Evolutionary conservation across 1,140 invertebrate genomes (phyloP).

Genomic region (Parasteatoda tepidariorum): DNA sequence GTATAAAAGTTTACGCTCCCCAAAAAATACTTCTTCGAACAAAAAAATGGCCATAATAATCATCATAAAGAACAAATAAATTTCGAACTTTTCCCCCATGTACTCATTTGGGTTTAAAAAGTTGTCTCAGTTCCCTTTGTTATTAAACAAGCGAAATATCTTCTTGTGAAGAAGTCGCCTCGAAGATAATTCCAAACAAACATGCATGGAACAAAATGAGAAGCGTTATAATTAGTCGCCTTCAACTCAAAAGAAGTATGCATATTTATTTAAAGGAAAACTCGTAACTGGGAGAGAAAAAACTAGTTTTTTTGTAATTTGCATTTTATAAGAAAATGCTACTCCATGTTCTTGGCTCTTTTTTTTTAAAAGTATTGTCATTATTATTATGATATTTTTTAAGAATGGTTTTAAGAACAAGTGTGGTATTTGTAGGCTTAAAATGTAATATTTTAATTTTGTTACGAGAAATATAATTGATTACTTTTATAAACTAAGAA

Average conservation of each 20-base stretch:
- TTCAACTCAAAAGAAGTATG: not conserved
- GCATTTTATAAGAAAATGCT: too few relatives aligned
- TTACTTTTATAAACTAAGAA: too few relatives aligned
- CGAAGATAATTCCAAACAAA: constrained; percentile 22
- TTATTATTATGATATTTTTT: too few relatives aligned
- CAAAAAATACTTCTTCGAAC: constrained; percentile 36
- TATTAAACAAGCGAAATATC: constrained; percentile 46
- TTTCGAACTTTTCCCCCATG: constrained; percentile 19
- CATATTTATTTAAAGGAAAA: not conserved
- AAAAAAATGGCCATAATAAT: constrained; percentile 58
- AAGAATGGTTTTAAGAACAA: too few relatives aligned
- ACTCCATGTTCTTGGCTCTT: too few relatives aligned
- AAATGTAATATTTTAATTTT: too few relatives aligned
- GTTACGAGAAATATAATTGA: too few relatives aligned
- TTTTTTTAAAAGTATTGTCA: too few relatives aligned
- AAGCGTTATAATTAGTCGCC: not conserved
- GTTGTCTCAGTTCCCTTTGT: constrained; percentile 46
- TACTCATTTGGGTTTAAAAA: constrained; percentile 49
- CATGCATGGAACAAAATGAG: not conserved
- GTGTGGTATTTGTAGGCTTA: too few relatives aligned
- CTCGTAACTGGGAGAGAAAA: too few relatives aligned
- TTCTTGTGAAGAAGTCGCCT: not conserved
- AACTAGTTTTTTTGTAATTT: too few relatives aligned
- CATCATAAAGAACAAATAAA: constrained; percentile 61
- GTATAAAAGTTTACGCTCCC: constrained; percentile 60